Conservation (phyloP, 2,113 vertebrate species). For the Bufo bufo region DNA sequence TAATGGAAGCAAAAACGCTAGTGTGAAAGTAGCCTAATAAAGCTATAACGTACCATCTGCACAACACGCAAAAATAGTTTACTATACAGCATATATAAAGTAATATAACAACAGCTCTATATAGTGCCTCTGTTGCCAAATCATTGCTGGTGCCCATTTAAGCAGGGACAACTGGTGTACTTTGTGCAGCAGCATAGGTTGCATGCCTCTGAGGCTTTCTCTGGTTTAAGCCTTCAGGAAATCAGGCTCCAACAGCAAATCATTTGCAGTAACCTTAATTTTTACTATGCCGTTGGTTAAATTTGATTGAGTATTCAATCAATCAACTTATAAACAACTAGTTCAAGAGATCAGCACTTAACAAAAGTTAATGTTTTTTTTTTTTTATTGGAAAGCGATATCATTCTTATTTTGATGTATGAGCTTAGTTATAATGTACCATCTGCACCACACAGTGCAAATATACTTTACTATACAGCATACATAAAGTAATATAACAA, state of each 20-base stretch:
- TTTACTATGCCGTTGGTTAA: neutral
- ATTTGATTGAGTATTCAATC: no score
- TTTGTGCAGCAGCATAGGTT: neutral
- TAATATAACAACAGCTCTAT: no score
- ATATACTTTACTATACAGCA: no score
- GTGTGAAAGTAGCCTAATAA: neutral
- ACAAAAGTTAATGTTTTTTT: no score
- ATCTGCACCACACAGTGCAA: no score
- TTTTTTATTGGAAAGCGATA: no score
- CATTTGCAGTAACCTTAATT: neutral
- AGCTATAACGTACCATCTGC: neutral
- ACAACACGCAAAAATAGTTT: no score
- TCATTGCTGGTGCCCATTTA: neutral
- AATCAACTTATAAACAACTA: no score
- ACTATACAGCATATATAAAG: neutral
- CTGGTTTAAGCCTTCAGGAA: neutral
- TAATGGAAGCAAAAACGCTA: no score
- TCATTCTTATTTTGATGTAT: no score
- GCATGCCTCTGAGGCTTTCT: neutral
- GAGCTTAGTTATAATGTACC: neutral
- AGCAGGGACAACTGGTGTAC: no score
- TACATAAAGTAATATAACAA: neutral
- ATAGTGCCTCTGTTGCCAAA: neutral
- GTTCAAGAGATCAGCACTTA: no score
- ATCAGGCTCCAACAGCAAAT: neutral